Evolutionary conservation across 2,888 invertebrate genomes (phyloP).

Genomic region (Antheraea yamamai): DNA sequence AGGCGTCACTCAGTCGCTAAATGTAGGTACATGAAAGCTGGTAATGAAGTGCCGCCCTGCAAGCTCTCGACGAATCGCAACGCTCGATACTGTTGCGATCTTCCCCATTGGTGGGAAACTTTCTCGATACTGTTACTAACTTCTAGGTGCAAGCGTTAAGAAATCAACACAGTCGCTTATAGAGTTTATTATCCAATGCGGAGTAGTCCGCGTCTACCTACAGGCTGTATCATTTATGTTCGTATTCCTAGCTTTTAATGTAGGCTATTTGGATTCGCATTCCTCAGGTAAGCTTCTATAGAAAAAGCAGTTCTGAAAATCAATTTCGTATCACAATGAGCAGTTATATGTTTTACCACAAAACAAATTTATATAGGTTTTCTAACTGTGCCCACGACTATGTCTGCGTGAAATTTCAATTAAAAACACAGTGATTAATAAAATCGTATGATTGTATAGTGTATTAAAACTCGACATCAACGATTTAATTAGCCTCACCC

Average conservation of each 20-base stretch:
- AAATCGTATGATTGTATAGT: too few relatives aligned
- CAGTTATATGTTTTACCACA: too few relatives aligned
- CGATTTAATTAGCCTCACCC: too few relatives aligned
- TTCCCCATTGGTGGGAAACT: constrained; percentile 34
- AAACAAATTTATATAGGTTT: too few relatives aligned
- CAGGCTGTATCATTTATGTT: not conserved
- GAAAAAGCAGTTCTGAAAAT: too few relatives aligned
- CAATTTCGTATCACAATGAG: too few relatives aligned
- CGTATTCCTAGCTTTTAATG: not conserved
- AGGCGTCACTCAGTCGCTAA: not conserved
- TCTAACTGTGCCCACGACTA: too few relatives aligned
- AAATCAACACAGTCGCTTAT: constrained; percentile 12
- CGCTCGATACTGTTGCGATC: constrained; percentile 41
- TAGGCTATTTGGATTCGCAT: not conserved
- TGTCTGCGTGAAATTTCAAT: too few relatives aligned
- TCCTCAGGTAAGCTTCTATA: not conserved
- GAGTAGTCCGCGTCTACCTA: not conserved
- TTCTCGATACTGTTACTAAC: constrained; percentile 13
- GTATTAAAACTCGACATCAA: too few relatives aligned
- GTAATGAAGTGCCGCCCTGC: constrained; percentile 14
- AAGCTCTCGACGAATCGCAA: constrained; percentile 41
- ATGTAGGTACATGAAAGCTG: not conserved
- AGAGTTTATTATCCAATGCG: constrained; percentile 11
- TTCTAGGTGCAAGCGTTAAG: constrained; percentile 8
- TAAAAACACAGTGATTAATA: too few relatives aligned